Evolutionary conservation across 2,888 invertebrate species (phyloP), one percentile per base, ranked within the genome.

Genomic region (Phortica magna): DNA sequence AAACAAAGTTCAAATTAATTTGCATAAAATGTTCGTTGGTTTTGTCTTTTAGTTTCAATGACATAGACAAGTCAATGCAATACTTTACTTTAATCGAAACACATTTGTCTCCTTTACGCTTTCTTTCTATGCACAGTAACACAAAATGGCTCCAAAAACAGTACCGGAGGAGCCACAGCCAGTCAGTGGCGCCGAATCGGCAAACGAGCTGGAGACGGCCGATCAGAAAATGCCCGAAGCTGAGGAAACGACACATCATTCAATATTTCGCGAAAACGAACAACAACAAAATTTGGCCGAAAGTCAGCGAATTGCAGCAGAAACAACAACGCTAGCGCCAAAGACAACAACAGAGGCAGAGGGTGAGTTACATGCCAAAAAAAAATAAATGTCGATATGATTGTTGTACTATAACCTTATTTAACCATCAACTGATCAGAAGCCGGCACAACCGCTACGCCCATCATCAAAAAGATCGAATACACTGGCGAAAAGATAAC

Each of bases 401-500:
- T 6, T 48, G 9, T 14, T 48, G 48, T 9, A 12, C 48, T 12
- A 14, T 48, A 14, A 48, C 48, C 9, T 48, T 55, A 14, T 5
- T 10, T 10, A 0, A 55, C 55, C 14, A 55, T 55, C 14, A 55
- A 55, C 12, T 12, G n/a, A 55, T 0, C 14, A 88, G 88, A 89
- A 82, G 80, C 87, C 76, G 72, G 83, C 74, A 88, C 90, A 77
- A 89, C 89, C 74, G 82, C 88, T 59, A 84, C 84, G 80, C 88
- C 91, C 74, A 84, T 91, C 67, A 83, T 91, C 64, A 85, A 88
- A 81, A 89, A 91, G 83, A 83, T 91, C 72, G 92, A 90, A 79
- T 83, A 90, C 82, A 83, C 84, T 76, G 91, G 94, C 76, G 92
- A 92, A 81, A 94, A 94, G 81, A 92, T 94, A 78, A 93, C 94